Evolutionary conservation across 2,888 invertebrate species (phyloP).

Genomic region (Chydorus sphaericus): DNA sequence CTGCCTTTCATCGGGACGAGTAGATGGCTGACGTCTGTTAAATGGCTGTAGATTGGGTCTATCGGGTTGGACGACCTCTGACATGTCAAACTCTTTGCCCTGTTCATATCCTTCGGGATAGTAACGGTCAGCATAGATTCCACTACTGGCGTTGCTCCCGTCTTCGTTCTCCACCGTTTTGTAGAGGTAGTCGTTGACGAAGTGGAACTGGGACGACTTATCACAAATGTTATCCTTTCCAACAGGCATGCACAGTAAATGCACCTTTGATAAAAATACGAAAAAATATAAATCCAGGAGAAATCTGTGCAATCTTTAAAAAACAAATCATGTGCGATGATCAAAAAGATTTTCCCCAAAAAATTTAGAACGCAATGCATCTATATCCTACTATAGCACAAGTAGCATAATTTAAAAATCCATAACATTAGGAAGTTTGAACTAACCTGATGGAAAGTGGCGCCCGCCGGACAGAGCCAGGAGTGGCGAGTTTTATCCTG

Average conservation of each 20-base stretch:
- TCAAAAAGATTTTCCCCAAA: too few species aligned
- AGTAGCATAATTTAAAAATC: too few species aligned
- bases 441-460: conserved; percentile 65
- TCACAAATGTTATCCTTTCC: conserved; percentile 76
- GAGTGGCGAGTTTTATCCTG: conserved; percentile 79
- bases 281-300: too few species aligned
- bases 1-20: background rate
- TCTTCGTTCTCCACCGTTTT: conserved; percentile 64
- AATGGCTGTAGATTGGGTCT: background rate
- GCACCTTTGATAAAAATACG: too few species aligned
- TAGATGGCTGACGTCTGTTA: background rate
- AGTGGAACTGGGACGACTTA: conserved; percentile 75
- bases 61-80: background rate
- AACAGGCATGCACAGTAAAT: conserved; percentile 84
- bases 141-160: conserved; percentile 23
- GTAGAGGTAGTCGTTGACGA: conserved; percentile 84
- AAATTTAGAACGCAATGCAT: too few species aligned
- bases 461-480: conserved; percentile 85
- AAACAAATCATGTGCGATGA: too few species aligned
- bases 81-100: conserved; percentile 10
- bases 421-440: background rate
- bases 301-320: too few species aligned
- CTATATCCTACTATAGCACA: too few species aligned
- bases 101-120: conserved; percentile 43
- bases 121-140: conserved; percentile 27